Percentiles rank a stretch among this genome's conserved stretches.
These are phyloP conservation scores for Drosophila mimica DNA, from an alignment of 2,888 invertebrate species.

Conservation along the genomic window DNA sequence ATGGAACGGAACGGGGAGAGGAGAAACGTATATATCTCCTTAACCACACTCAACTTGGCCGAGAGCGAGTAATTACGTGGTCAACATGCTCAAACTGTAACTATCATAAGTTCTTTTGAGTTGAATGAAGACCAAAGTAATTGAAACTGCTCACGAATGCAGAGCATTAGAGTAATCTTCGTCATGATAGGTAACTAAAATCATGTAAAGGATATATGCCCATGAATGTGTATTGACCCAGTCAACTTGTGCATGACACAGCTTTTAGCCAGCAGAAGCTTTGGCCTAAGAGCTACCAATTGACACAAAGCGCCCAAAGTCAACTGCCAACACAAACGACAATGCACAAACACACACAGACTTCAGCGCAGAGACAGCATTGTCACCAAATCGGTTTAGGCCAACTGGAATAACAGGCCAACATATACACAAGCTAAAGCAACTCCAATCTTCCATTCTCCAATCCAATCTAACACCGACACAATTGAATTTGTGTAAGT, in stretches of 20 bases:
- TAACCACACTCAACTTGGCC: conserved; percentile 17
- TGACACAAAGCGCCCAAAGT: conserved; percentile 58
- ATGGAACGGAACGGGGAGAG: neutral
- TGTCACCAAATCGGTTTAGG: conserved; percentile 68
- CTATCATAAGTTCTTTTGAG: conserved; percentile 5
- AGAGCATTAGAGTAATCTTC: neutral
- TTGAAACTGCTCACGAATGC: neutral
- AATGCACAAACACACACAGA: conserved; percentile 26
- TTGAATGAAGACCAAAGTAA: neutral
- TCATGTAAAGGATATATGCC: conserved; percentile 14
- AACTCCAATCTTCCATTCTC: conserved; percentile 24
- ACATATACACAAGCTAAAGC: conserved; percentile 24
- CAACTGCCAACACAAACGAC: conserved; percentile 45
- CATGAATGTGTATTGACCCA: conserved; percentile 18
- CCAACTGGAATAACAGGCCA: conserved; percentile 60
- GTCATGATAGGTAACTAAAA: conserved; percentile 2
- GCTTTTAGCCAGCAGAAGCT: conserved; percentile 34
- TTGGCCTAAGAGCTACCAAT: conserved; percentile 58
- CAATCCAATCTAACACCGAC: conserved; percentile 43
- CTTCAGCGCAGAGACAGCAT: conserved; percentile 6
- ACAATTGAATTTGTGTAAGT: conserved; percentile 69
- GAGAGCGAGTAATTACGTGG: conserved; percentile 28
- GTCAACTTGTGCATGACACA: conserved; percentile 15
- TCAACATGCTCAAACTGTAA: conserved; percentile 8
- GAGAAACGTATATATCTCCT: neutral